Base-by-base conservation (phyloP, 2,797 vertebrate species). In the Choloepus didactylus region DNA sequence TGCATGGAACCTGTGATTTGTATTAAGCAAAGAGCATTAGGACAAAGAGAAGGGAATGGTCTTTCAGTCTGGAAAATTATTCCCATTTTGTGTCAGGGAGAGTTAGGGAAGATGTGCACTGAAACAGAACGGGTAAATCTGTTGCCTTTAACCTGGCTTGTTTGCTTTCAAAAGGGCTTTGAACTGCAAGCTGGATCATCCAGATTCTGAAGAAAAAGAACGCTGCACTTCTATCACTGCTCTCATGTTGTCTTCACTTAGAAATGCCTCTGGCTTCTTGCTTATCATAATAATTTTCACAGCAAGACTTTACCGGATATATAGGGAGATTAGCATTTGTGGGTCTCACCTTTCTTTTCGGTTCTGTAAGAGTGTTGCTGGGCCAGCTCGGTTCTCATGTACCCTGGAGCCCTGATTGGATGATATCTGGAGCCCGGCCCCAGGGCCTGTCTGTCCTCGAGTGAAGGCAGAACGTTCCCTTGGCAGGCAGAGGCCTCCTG, bases 121-220 rank as follows among this genome's bases (percentile, higher is more conserved):
- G 95, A 96, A 81, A 75, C 81, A 76, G 81, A 89, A 62, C 96
- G 96, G 94, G 94, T 80, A 38, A 92, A 54, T 14, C 73, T 76
- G 56, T 69, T 85, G 92, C n/a, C n/a, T 89, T 69, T 2, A 35
- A 66, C 73, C 64, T 81, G 64, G 44, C 77, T 79, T 77, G 49
- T 70, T 54, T 46, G 92, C 91, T 91, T 94, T 96, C 11, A 49
- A 64, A 70, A 95, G 83, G 81, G 64, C 93, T 97, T 97, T 97
- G 94, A 97, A 95, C 88, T 94, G 35, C 51, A 89, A 76, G 15
- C 73, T 59, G 81, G 83, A 35, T 81, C 67, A 49, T 82, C 67
- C 41, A 76, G 91, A 83, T 82, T 87, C 83, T 46, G 38, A n/a
- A 87, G 67, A 3, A 12, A 82, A 93, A 89, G 75, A 75, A 73